Percentiles rank a stretch among this genome's conserved stretches.
Evolutionary conservation across 2,888 invertebrate species (phyloP).

Genomic region (Cybosia mesomella): DNA sequence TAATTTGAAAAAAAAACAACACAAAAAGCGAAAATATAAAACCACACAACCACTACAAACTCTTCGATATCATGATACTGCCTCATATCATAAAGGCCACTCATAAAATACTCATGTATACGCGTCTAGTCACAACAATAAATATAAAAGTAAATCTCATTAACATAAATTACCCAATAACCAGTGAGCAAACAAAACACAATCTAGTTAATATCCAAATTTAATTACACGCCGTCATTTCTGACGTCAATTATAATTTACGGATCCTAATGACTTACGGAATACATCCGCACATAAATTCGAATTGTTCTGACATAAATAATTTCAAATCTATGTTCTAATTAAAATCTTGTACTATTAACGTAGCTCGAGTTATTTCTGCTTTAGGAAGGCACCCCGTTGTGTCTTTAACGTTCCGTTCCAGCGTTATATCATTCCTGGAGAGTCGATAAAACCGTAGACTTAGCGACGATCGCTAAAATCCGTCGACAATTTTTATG

Average conservation of each 20-base stretch:
- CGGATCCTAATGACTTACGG: conserved; percentile 22
- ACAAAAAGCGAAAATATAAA: background rate
- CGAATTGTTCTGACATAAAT: conserved; percentile 37
- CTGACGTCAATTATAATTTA: conserved; percentile 28
- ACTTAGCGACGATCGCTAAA: conserved; percentile 51
- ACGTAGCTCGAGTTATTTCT: conserved; percentile 61
- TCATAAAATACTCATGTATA: conserved; percentile 10
- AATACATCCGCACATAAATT: conserved; percentile 46
- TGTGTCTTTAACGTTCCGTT: conserved; percentile 65
- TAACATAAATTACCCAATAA: conserved; percentile 23
- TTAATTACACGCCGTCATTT: conserved; percentile 37
- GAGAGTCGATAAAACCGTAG: conserved; percentile 70
- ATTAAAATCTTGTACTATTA: conserved; percentile 78
- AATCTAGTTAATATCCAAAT: conserved; percentile 30
- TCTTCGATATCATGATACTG: background rate
- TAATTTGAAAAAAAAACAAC: background rate
- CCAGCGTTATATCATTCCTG: conserved; percentile 54
- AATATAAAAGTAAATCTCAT: conserved; percentile 22
- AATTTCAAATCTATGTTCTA: conserved; percentile 54
- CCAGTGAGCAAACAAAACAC: conserved; percentile 26
- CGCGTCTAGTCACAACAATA: background rate
- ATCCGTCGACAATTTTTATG: conserved; percentile 74
- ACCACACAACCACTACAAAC: background rate
- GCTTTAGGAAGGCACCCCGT: conserved; percentile 71
- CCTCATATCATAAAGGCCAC: background rate